Conservation (phyloP, 2,113 vertebrate genomes). For the Sporophila hypoxantha region DNA sequence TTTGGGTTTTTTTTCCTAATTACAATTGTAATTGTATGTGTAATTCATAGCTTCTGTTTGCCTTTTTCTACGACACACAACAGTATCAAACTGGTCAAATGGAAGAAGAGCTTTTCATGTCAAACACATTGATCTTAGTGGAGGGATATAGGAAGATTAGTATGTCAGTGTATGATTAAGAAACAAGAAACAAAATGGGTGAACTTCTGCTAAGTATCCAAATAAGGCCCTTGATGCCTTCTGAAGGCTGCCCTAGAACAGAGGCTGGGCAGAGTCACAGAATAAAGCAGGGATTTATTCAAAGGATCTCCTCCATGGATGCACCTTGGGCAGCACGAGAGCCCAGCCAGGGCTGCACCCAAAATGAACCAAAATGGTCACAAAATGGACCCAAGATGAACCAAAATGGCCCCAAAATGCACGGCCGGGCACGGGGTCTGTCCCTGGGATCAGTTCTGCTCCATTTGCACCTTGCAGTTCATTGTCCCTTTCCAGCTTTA, state of each 20-base stretch:
- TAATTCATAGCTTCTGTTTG: neutral
- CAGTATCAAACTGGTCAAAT: neutral
- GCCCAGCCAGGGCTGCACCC: no score
- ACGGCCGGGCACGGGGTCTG: no score
- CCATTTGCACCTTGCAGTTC: no score
- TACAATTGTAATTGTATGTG: neutral
- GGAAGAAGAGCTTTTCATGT: neutral
- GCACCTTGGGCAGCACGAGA: no score
- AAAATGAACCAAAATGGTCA: no score
- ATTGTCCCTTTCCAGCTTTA: no score
- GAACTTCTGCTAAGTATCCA: neutral
- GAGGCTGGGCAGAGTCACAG: fast-evolving
- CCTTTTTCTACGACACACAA: neutral
- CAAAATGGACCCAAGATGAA: no score
- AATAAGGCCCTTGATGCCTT: neutral
- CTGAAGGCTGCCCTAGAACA: neutral
- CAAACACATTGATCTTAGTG: neutral
- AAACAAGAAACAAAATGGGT: neutral
- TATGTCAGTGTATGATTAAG: neutral
- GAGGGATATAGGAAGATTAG: neutral
- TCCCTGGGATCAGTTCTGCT: no score
- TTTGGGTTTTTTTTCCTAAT: neutral
- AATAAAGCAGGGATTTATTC: no score
- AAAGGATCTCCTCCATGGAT: no score
- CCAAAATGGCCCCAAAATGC: no score